Evolutionary conservation across 2,888 invertebrate genomes (phyloP).

Genomic region (Phlogophora meticulosa): DNA sequence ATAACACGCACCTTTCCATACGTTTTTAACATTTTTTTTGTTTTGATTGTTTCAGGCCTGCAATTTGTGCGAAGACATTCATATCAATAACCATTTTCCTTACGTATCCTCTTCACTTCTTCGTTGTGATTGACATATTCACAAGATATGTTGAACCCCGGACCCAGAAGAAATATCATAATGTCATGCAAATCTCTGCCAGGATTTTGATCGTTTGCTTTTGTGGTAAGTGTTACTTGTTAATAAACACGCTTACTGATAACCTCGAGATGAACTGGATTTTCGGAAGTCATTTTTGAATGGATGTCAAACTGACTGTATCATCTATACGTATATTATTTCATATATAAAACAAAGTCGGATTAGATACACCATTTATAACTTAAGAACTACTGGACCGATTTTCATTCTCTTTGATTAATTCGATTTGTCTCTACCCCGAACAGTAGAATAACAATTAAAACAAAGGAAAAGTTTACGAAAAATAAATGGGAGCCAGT

Average conservation of each 20-base stretch:
- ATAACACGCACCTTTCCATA: neutral
- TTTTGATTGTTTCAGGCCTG: slow-evolving; percentile 90
- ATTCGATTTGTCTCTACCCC: no score
- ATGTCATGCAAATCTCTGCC: slow-evolving; percentile 74
- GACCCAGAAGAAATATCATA: slow-evolving; percentile 86
- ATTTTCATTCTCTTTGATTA: no score
- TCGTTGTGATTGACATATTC: slow-evolving; percentile 97
- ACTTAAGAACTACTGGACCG: no score
- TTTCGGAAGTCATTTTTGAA: neutral
- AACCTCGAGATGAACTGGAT: neutral
- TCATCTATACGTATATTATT: no score
- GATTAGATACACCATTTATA: no score
- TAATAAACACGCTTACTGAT: neutral
- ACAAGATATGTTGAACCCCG: slow-evolving; percentile 94
- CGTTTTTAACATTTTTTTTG: neutral
- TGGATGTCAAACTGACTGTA: no score
- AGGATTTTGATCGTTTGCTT: slow-evolving; percentile 81
- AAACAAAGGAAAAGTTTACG: no score
- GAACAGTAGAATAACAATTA: no score
- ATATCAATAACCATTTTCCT: slow-evolving; percentile 97
- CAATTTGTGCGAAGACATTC: slow-evolving; percentile 94
- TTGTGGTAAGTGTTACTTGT: slow-evolving; percentile 78
- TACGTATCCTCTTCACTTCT: slow-evolving; percentile 98
- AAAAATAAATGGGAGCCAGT: no score
- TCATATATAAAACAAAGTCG: no score